Conservation (phyloP, 2,888 invertebrate species). For the Lamellibrachia satsuma region DNA sequence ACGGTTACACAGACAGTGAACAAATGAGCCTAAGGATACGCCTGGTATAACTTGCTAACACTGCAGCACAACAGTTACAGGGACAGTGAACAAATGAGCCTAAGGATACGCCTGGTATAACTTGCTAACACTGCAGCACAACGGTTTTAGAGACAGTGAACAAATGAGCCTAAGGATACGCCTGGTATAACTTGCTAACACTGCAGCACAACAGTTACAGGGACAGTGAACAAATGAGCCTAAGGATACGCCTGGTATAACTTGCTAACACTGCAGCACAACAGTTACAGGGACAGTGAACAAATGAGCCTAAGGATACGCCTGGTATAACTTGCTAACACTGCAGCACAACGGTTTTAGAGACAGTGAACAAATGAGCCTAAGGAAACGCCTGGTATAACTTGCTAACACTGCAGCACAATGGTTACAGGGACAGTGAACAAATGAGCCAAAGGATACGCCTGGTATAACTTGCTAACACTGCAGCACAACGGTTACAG, state of each 20-base stretch:
- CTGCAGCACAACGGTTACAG: background rate
- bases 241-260: background rate
- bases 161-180: background rate
- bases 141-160: constrained; percentile 28
- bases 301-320: background rate
- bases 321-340: background rate
- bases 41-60: background rate
- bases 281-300: constrained; percentile 27
- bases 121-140: background rate
- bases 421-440: constrained; percentile 27
- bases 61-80: background rate
- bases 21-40: background rate
- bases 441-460: background rate
- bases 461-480: background rate
- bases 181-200: background rate
- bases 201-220: background rate
- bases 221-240: constrained; percentile 28
- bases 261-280: background rate
- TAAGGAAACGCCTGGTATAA: background rate
- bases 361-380: constrained; percentile 27
- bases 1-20: constrained; percentile 28
- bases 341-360: background rate
- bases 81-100: constrained; percentile 28
- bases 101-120: background rate
- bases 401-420: background rate